Conservation (phyloP, 2,888 invertebrate genomes). For the Andrena fulva region DNA sequence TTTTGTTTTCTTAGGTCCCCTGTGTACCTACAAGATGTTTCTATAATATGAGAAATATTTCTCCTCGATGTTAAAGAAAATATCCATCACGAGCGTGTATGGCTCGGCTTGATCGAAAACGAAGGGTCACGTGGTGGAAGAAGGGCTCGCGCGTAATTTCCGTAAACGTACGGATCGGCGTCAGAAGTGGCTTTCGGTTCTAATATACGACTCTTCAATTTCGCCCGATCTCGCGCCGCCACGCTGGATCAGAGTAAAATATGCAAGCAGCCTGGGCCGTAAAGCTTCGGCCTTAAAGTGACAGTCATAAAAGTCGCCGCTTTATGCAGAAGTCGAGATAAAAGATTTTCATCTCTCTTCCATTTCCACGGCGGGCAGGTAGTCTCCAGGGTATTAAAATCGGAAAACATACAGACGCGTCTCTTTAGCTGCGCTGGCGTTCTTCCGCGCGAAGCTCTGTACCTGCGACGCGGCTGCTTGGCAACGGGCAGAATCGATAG, state of each 20-base stretch:
- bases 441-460: slow-evolving; percentile 17
- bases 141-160: slow-evolving; percentile 57
- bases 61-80: slow-evolving; percentile 2
- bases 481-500: slow-evolving; percentile 41
- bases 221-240: slow-evolving; percentile 55
- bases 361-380: slow-evolving; percentile 63
- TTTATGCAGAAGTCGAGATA: slow-evolving; percentile 74
- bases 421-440: background rate
- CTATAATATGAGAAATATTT: background rate
- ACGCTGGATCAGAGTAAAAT: slow-evolving; percentile 73
- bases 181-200: slow-evolving; percentile 64
- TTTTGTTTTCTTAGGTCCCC: background rate
- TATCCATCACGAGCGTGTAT: slow-evolving; percentile 13
- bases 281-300: slow-evolving; percentile 77
- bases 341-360: slow-evolving; percentile 75
- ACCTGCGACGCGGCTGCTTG: background rate
- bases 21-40: background rate
- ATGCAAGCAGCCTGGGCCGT: slow-evolving; percentile 74
- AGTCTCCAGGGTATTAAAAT: slow-evolving; percentile 69
- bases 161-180: slow-evolving; percentile 54
- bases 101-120: slow-evolving; percentile 2
- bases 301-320: slow-evolving; percentile 77
- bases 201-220: slow-evolving; percentile 75
- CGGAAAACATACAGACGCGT: slow-evolving; percentile 54
- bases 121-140: slow-evolving; percentile 36